Percentiles rank a stretch among this genome's conserved stretches.
phyloP scores from a whole-genome alignment of 1,140 invertebrate genomes.

The Metopolophium dirhodum region DNA sequence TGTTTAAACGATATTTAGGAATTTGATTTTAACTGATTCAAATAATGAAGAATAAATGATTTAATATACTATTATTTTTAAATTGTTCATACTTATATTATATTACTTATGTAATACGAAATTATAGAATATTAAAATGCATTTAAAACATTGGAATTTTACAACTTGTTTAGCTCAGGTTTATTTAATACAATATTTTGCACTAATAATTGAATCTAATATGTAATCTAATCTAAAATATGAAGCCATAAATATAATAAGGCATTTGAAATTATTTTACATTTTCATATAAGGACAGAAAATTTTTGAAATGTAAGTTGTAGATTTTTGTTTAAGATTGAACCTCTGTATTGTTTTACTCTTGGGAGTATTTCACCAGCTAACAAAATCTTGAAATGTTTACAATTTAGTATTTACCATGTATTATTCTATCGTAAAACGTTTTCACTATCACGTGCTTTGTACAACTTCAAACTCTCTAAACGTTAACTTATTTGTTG shows the following conservation, averaged over 20 bases:
- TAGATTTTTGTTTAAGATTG: neutral
- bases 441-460: neutral
- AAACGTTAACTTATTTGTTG: neutral
- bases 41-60: no score
- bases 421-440: neutral
- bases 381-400: neutral
- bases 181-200: no score
- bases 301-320: neutral
- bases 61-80: no score
- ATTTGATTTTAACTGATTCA: no score
- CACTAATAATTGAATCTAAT: neutral
- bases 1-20: no score
- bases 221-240: neutral
- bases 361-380: slow-evolving; percentile 22
- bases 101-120: no score
- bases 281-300: neutral
- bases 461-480: neutral
- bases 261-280: neutral
- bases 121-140: no score
- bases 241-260: neutral
- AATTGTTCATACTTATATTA: no score
- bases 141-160: no score
- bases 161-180: no score
- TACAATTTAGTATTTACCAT: neutral
- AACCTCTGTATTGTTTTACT: neutral